Base-by-base conservation (phyloP, 2,797 vertebrate genomes). In the Carduelis carduelis region DNA sequence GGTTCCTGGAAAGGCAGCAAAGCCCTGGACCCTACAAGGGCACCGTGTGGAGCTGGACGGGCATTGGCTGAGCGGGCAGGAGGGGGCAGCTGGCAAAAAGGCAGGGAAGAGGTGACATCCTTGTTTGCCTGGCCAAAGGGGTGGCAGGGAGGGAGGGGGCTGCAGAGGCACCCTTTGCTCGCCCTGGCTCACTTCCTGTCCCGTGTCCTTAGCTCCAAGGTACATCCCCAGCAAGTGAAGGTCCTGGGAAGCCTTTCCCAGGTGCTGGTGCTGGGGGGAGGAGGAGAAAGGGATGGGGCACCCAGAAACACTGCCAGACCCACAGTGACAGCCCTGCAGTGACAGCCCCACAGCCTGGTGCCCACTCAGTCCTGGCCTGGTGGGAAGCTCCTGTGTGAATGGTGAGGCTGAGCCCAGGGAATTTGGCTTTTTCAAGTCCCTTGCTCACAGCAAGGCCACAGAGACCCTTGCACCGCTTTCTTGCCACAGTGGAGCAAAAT, bases 1-100 rank as follows among this genome's bases (percentile, higher is more conserved):
- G 32, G 91, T 94, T 95, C 94, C 85, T 91, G 94, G 95, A 95
- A 95, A 91, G 80, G 82, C 94, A 90, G 74, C 87, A 79, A 59
- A 95, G 89, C 83, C 63, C 89, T 30, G 89, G 90, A 91, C 96
- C 96, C 94, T 97, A 96, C 93, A 97, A 96, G 95, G 96, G 91
- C 96, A 97, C 87, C 12, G 5, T 27, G 74, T 6, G 14, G 83
- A 92, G 66, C 83, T 1, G 39, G 66, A 16, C 1, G 21, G 90
- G 63, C 91, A 96, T 96, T 96, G 96, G 96, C 91, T 88, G 93
- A 91, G 55, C 50, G 1, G 61, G 63, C 91, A 60, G 90, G 87
- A 91, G 71, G 43, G 93, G 83, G 78, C 63, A 41, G 79, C 86
- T 92, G 94, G 75, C 92, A 80, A 74, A 92, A 92, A 76, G 68